These are phyloP conservation scores for Neodiprion lecontei DNA, from an alignment of 1,140 invertebrate species.

Conservation along the genomic window DNA sequence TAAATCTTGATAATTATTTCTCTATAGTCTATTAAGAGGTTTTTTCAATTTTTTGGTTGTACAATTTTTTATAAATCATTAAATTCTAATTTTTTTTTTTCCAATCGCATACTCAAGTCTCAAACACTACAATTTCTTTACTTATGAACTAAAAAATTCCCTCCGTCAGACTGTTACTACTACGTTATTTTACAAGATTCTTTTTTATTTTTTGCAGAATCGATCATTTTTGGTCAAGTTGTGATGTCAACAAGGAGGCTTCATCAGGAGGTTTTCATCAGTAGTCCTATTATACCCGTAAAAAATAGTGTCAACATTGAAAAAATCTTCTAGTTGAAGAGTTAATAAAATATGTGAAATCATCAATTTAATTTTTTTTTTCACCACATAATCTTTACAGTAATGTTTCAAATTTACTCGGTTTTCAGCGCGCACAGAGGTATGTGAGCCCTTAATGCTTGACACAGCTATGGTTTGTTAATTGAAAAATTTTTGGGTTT, in stretches of 20 bases:
- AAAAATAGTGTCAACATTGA: neutral
- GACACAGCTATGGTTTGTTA: too few species aligned
- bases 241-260: too few species aligned
- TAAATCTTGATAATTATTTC: neutral
- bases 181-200: neutral
- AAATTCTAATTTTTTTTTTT: neutral
- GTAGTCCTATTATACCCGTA: neutral
- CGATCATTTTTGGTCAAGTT: too few species aligned
- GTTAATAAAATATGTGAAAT: neutral
- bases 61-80: conserved; percentile 5
- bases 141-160: neutral
- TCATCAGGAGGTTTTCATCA: neutral
- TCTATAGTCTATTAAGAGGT: neutral
- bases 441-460: too few species aligned
- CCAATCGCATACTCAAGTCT: too few species aligned
- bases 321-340: neutral
- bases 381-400: too few species aligned
- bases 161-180: neutral
- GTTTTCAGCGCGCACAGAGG: too few species aligned
- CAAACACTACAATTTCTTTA: neutral
- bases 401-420: too few species aligned
- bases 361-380: conserved; percentile 1
- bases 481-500: too few species aligned
- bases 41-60: neutral
- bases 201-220: too few species aligned